Conservation (phyloP, 2,113 vertebrate species). For the Pao palembangensis region DNA sequence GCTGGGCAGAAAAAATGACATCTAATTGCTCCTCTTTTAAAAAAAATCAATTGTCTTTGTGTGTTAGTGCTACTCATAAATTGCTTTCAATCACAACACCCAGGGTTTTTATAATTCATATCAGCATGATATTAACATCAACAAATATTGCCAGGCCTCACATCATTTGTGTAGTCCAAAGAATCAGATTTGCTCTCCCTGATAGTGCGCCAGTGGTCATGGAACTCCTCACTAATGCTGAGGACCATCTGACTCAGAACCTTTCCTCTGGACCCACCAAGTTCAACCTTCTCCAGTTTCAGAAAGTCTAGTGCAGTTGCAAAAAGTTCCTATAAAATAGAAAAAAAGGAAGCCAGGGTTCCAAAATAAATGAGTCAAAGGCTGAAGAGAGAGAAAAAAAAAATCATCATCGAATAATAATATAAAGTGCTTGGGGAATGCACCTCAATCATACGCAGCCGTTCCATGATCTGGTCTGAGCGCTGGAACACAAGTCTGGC, state of each 20-base stretch:
- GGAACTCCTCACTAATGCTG: conserved; percentile 72
- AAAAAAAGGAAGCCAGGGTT: neutral
- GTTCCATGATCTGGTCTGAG: conserved; percentile 60
- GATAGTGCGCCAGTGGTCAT: conserved; percentile 68
- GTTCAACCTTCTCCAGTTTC: conserved; percentile 74
- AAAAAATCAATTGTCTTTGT: conserved; percentile 24
- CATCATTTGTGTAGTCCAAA: conserved; percentile 67
- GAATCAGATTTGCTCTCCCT: conserved; percentile 76
- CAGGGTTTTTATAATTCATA: conserved; percentile 18
- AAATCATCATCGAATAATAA: neutral
- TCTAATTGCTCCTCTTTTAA: conserved; percentile 40
- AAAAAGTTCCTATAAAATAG: conserved; percentile 73
- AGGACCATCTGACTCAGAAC: conserved; percentile 69
- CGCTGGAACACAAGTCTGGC: conserved; percentile 65
- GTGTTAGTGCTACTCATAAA: conserved; percentile 25
- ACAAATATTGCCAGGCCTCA: conserved; percentile 32
- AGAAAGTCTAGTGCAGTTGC: conserved; percentile 72
- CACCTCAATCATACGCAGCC: conserved; percentile 66
- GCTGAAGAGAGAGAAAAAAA: neutral
- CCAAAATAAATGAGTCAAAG: too few relatives aligned
- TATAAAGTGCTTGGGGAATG: neutral
- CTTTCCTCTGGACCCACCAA: conserved; percentile 69
- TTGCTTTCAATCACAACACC: conserved; percentile 14
- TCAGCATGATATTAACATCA: conserved; percentile 25
- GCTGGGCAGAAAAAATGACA: conserved; percentile 47